Conservation (phyloP, 2,113 vertebrate species). For the Chlorodrepanis virens region DNA sequence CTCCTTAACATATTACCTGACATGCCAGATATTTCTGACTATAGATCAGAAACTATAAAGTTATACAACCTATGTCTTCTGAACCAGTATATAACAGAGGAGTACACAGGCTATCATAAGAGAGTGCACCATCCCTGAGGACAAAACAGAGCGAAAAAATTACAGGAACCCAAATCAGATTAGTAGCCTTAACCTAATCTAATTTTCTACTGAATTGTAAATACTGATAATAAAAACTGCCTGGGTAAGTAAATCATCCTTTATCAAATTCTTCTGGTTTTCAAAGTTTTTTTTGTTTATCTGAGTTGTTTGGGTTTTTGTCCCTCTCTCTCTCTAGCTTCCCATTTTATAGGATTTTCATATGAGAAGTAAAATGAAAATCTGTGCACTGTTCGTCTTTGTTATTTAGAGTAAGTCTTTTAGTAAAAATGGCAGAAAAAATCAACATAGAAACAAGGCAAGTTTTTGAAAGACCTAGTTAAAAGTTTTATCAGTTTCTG, state of each 20-base stretch:
- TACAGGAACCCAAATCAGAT: not conserved
- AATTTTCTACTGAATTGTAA: not conserved
- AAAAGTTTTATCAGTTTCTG: not conserved
- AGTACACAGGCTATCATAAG: not conserved
- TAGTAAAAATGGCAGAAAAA: not conserved
- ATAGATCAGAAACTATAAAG: not conserved
- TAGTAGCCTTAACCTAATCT: not conserved
- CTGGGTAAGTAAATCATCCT: not conserved
- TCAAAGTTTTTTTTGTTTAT: not conserved
- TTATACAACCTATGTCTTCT: not conserved
- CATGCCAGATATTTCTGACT: not conserved
- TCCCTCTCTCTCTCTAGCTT: not conserved
- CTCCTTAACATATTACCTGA: not conserved
- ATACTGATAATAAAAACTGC: not conserved
- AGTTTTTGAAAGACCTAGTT: not conserved
- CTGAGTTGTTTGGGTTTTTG: not conserved
- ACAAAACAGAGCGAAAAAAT: not conserved
- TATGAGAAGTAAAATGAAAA: not conserved
- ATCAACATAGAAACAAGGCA: not conserved
- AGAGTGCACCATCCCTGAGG: not conserved
- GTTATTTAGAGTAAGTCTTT: not conserved
- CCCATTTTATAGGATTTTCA: not conserved
- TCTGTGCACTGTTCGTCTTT: not conserved
- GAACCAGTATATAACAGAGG: not conserved
- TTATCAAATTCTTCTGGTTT: not conserved